phyloP scores from a whole-genome alignment of 2,888 invertebrate genomes.

The Graphium colonna region DNA sequence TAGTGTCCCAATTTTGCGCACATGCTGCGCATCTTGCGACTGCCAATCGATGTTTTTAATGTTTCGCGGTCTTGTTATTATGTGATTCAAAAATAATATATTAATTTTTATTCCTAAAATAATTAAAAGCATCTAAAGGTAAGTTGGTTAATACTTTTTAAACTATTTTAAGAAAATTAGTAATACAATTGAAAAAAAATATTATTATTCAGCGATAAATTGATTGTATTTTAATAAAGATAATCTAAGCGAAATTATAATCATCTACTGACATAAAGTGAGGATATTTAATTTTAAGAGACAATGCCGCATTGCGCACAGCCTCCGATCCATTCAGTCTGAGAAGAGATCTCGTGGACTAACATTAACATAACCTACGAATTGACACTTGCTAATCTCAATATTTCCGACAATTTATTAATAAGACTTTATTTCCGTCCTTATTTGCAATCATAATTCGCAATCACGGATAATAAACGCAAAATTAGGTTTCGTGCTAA shows the following conservation, averaged over 20 bases:
- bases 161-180: too few species aligned
- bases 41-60: slow-evolving; percentile 47
- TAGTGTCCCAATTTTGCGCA: slow-evolving; percentile 31
- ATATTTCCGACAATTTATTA: neutral
- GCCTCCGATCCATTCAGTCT: slow-evolving; percentile 68
- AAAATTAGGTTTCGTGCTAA: slow-evolving; percentile 60
- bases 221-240: neutral
- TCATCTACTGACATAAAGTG: slow-evolving; percentile 7
- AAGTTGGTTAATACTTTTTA: neutral
- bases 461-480: slow-evolving; percentile 56
- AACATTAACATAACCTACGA: slow-evolving; percentile 69
- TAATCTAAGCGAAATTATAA: neutral
- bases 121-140: neutral
- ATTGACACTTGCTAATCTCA: neutral
- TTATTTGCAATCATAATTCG: slow-evolving; percentile 23
- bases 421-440: slow-evolving; percentile 33
- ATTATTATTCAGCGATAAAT: neutral
- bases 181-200: neutral
- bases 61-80: slow-evolving; percentile 36
- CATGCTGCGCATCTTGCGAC: slow-evolving; percentile 35
- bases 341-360: slow-evolving; percentile 62
- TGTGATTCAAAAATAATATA: slow-evolving; percentile 18
- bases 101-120: neutral
- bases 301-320: slow-evolving; percentile 77
- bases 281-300: slow-evolving; percentile 47